phyloP scores from a whole-genome alignment of 53 echinoderm and acorn worm species.

The Antedon mediterranea region DNA sequence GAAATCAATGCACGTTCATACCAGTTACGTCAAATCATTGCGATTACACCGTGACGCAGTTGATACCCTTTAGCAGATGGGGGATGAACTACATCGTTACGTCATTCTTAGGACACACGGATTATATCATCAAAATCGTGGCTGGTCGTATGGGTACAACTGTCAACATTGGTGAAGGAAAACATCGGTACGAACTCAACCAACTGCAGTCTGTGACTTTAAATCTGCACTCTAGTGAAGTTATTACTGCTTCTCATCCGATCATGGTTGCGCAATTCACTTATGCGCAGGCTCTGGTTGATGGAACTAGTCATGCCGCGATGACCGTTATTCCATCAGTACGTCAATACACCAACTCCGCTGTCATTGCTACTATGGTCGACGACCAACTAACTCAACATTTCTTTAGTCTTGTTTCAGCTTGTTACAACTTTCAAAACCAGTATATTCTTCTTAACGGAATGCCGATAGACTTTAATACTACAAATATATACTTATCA shows the following conservation, averaged over 20 bases:
- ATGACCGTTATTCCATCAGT: conserved; percentile 54
- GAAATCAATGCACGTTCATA: conserved; percentile 43
- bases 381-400: background rate
- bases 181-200: background rate
- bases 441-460: background rate
- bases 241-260: conserved; percentile 22
- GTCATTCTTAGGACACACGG: conserved; percentile 25
- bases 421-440: background rate
- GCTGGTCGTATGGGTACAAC: conserved; percentile 28
- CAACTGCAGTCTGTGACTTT: background rate
- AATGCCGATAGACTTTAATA: background rate
- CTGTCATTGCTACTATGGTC: background rate
- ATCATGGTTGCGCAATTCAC: conserved; percentile 30
- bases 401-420: background rate
- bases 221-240: conserved; percentile 5
- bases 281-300: conserved; percentile 18
- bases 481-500: background rate
- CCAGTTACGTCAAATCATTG: conserved; percentile 20
- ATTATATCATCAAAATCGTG: conserved; percentile 28
- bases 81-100: conserved; percentile 35
- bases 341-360: conserved; percentile 37
- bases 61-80: conserved; percentile 41
- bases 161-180: conserved; percentile 6
- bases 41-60: conserved; percentile 52
- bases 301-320: conserved; percentile 28